Conservation (phyloP, 2,797 vertebrate species). For the Rhinatrema bivittatum region DNA sequence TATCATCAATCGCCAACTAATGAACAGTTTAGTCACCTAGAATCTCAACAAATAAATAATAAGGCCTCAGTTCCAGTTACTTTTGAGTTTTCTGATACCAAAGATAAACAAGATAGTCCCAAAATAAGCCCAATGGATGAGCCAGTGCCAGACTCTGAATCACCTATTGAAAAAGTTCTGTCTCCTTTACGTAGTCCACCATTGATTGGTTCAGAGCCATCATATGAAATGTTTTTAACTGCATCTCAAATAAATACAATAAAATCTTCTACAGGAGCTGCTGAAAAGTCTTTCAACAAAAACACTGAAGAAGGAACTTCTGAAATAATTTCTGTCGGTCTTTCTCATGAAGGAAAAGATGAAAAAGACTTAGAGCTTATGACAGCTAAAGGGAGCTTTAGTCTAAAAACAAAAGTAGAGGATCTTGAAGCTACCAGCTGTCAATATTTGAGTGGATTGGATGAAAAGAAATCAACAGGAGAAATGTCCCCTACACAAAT, state of each 20-base stretch:
- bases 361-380: constrained; percentile 45
- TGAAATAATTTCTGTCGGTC: constrained; percentile 38
- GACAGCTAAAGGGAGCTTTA: constrained; percentile 41
- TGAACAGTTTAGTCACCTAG: constrained; percentile 69
- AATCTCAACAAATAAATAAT: constrained; percentile 34
- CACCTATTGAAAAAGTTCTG: constrained; percentile 62
- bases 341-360: constrained; percentile 59
- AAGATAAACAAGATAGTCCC: constrained; percentile 64
- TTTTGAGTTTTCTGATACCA: constrained; percentile 80
- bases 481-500: constrained; percentile 66
- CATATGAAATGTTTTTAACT: constrained; percentile 56
- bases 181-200: constrained; percentile 66
- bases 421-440: constrained; percentile 41
- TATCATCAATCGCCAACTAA: constrained; percentile 95
- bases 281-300: constrained; percentile 31
- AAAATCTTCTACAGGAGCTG: constrained; percentile 42
- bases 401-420: constrained; percentile 42
- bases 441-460: constrained; percentile 43
- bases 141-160: constrained; percentile 62
- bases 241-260: too few relatives aligned
- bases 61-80: constrained; percentile 62
- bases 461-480: constrained; percentile 50
- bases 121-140: constrained; percentile 82
- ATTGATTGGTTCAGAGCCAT: constrained; percentile 55
- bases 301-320: constrained; percentile 48